A percentile compares a stretch with the other conserved stretches of the same genome.
Evolutionary conservation across 2,888 invertebrate species (phyloP).

Genomic region (Zhengitettix transpicula): DNA sequence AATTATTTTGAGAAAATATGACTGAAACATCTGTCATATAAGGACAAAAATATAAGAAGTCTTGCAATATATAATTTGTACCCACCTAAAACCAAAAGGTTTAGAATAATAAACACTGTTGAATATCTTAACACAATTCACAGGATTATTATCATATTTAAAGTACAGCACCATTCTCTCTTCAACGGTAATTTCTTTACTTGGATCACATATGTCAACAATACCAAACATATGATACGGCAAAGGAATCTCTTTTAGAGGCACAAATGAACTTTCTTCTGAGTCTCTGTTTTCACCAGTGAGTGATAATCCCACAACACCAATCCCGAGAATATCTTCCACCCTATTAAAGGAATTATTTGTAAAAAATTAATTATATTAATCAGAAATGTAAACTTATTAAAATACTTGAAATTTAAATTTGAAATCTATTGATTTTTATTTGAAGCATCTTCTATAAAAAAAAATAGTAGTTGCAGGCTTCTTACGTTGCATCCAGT

Average conservation of each 20-base stretch:
- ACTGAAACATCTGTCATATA: not conserved
- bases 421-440: not conserved
- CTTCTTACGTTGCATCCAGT: conserved; percentile 40
- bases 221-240: conserved; percentile 88
- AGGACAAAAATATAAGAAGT: not conserved
- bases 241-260: conserved; percentile 60
- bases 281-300: conserved; percentile 86
- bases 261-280: conserved; percentile 74
- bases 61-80: not conserved
- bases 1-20: not conserved
- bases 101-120: conserved; percentile 70
- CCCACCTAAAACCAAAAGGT: conserved; percentile 62
- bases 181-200: conserved; percentile 77
- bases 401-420: not conserved
- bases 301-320: conserved; percentile 73
- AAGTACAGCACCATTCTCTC: conserved; percentile 85
- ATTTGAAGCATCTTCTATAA: not conserved
- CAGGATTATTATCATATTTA: conserved; percentile 90
- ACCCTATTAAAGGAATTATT: conserved; percentile 27
- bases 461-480: not conserved
- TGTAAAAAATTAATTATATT: not conserved
- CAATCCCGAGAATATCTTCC: conserved; percentile 72
- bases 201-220: conserved; percentile 90
- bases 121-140: conserved; percentile 96
- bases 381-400: not conserved